These are phyloP conservation scores for cattle (Bos taurus) DNA, from an alignment of 2,113 vertebrate species.

Conservation along the genomic window DNA sequence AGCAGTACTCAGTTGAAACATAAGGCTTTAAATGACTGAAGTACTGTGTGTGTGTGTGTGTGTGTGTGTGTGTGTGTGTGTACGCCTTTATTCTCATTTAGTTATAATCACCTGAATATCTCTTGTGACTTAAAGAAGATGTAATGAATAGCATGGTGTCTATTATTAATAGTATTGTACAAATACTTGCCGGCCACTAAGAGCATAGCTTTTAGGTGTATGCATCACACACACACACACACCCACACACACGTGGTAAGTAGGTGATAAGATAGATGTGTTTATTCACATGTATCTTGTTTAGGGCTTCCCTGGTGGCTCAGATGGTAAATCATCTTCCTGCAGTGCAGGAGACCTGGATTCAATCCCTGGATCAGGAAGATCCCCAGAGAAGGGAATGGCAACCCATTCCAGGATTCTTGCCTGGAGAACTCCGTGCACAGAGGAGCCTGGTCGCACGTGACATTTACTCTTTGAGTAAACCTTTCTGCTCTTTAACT, in stretches of 20 bases:
- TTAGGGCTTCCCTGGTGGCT: too few relatives aligned
- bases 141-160: not conserved
- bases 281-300: not conserved
- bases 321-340: too few relatives aligned
- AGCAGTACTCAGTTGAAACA: not conserved
- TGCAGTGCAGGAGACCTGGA: too few relatives aligned
- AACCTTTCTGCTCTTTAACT: not conserved
- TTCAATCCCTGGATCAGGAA: too few relatives aligned
- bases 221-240: not conserved
- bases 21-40: too few relatives aligned
- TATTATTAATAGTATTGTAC: rapidly evolving
- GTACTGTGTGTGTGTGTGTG: not conserved
- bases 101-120: not conserved
- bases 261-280: not conserved
- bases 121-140: not conserved
- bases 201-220: too few relatives aligned
- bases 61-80: not conserved
- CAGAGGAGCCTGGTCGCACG: too few relatives aligned
- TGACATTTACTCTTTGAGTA: not conserved
- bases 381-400: too few relatives aligned
- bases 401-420: too few relatives aligned
- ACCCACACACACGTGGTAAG: not conserved
- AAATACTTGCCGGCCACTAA: not conserved
- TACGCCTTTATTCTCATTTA: not conserved
- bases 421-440: too few relatives aligned